Base-by-base conservation (phyloP, 2,888 invertebrate genomes). In the Melangyna quadrimaculata region DNA sequence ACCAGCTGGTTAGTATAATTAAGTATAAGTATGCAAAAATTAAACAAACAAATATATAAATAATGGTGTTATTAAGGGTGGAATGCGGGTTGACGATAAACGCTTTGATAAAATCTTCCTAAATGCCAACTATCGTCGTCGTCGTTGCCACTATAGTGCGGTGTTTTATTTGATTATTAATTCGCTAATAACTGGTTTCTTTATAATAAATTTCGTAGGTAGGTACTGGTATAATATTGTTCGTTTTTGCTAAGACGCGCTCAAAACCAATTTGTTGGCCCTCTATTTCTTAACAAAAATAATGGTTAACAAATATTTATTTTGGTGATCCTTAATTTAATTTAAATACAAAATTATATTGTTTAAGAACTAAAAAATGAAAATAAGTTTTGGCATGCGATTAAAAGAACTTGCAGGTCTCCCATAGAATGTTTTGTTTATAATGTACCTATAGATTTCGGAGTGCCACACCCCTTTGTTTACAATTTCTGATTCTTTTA, bases 1-100 rank as follows among this genome's bases (percentile, higher is more conserved):
- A 19, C 35, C 48, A 48, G 48, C 65, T 65, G 48, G 48, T 48
- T 65, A 32, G 7, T 37, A 59, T 37, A 32, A n/a, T 48, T 29
- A 19, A 48, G 22, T 19, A 32, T 29, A 19, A 48, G 22, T 19
- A 32, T 48, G 14, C 3, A 37, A 63, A 27, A 32, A 32, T 9
- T 29, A 10, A 32, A 55, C 2, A 32, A 55, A 53, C 14, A 29
- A 32, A 29, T 19, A 19, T 57, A 32, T 27, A 7, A 32, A 32
- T 57, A 19, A 57, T 57, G 1, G 6, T 3, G 10, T 35, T 61
- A 12, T 35, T 5, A 4, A 35, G 6, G 40, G 9, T 24, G 37
- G 61, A 59, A 59, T 59, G 57, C 37, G 37, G 14, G 22, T 37
- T 24, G 24, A 3, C 2, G 29, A 57, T 3, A 12, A 14, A 37